Evolutionary conservation across 2,888 invertebrate species (phyloP), one percentile per base, ranked within the genome.

Genomic region (Hydropsyche betteni): DNA sequence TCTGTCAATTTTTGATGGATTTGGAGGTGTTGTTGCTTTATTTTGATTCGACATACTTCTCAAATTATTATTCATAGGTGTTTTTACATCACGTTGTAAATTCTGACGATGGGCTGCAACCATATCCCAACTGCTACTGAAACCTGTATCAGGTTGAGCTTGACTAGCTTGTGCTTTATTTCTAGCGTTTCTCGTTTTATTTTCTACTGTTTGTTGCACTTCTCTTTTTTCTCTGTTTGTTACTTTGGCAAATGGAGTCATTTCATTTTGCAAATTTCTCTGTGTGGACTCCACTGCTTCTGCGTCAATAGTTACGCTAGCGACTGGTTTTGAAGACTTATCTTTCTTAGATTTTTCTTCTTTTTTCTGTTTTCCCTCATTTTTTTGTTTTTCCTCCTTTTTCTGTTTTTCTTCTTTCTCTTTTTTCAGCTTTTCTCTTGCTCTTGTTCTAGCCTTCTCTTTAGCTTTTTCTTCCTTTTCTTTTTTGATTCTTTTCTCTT

Each of bases 91-190:
- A 61, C 83, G 82, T 24, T 79, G 83, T 50, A 86, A 83, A 81
- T 87, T 83, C 81, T 87, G 81, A 61, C 89, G 84, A 80, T 90
- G 89, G 75, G 88, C 85, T 0, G 86, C 85, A 78, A 90, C 85
- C 77, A 89, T 83, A 53, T 89, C 87, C 89, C 89, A 89, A 74
- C 86, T 88, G 74, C 84, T 84, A 0, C 81, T 55, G 4, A 81
- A 79, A 5, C 83, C 83, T 36, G 82, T 80, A 0, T 84, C 84
- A 74, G 85, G 84, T 6, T 58, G 16, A 24, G n/a, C n/a, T 7
- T 52, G n/a, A 8, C n/a, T 24, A 4, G 33, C 8, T 33, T 8
- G 4, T 2, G 34, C n/a, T 24, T 6, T 33, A 33, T 33, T 70
- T 8, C 53, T 36, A 10, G 53, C 24, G n/a, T 53, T 70, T 38